These are phyloP conservation scores for Choreutis nemorana DNA, from an alignment of 2,888 invertebrate genomes.

Conservation along the genomic window DNA sequence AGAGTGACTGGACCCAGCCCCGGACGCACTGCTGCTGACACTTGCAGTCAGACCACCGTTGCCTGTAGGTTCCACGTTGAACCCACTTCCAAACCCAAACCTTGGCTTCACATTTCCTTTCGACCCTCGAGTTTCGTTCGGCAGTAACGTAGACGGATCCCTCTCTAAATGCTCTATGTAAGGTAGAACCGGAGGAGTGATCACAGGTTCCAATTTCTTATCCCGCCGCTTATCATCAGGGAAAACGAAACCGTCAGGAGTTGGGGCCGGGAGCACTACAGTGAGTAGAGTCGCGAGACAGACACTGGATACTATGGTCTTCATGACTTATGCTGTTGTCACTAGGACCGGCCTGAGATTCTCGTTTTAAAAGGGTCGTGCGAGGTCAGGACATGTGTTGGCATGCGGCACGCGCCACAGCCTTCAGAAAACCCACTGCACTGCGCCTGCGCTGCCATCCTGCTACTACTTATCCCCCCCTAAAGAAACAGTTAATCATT, in stretches of 20 bases:
- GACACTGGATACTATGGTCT: slow-evolving; percentile 37
- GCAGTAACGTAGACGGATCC: slow-evolving; percentile 53
- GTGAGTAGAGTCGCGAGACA: slow-evolving; percentile 25
- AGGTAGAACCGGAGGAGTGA: slow-evolving; percentile 59
- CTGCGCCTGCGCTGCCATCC: slow-evolving; percentile 42
- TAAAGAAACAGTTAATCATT: too few relatives aligned
- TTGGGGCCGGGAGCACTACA: slow-evolving; percentile 20
- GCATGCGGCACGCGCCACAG: slow-evolving; percentile 64
- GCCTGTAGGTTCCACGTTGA: slow-evolving; percentile 44
- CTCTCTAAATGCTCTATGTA: slow-evolving; percentile 56
- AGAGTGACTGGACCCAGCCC: slow-evolving; percentile 46
- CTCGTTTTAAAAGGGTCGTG: slow-evolving; percentile 60
- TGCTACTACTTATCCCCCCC: slow-evolving; percentile 39
- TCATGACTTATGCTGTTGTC: slow-evolving; percentile 36
- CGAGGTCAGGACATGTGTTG: slow-evolving; percentile 54
- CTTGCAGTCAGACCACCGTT: slow-evolving; percentile 51
- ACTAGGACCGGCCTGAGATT: slow-evolving; percentile 44
- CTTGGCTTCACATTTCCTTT: slow-evolving; percentile 29
- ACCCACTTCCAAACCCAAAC: slow-evolving; percentile 44
- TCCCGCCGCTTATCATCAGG: slow-evolving; percentile 39
- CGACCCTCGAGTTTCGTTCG: slow-evolving; percentile 27
- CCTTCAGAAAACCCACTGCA: slow-evolving; percentile 66
- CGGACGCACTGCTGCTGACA: slow-evolving; percentile 48
- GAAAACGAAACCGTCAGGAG: slow-evolving; percentile 44
- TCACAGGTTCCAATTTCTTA: slow-evolving; percentile 46